A percentile compares a stretch with the other conserved stretches of the same genome.
Conservation (phyloP, 30 jellyfish, hydroid and myxozoan genomes). For the Turritopsis rubra region DNA sequence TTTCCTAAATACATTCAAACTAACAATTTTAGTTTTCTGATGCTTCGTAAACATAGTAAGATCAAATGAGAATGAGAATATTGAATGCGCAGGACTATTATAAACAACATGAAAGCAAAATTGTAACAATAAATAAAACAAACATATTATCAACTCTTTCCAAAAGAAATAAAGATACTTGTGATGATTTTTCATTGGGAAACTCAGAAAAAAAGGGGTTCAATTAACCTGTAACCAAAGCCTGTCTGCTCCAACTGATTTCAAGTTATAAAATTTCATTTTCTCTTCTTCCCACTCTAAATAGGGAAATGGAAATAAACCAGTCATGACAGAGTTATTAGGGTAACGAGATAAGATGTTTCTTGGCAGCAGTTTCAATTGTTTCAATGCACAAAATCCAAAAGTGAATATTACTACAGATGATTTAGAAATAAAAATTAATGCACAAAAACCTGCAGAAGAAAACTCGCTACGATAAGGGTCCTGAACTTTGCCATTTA, state of each 20-base stretch:
- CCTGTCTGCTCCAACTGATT: slow-evolving; percentile 63
- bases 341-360: no score
- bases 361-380: no score
- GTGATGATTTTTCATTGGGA: no score
- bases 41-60: background rate
- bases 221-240: slow-evolving; percentile 58
- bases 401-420: no score
- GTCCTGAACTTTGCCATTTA: background rate
- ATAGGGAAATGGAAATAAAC: background rate
- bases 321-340: no score
- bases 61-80: background rate
- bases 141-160: background rate
- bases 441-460: background rate
- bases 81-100: no score
- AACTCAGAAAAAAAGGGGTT: slow-evolving; percentile 13
- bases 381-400: no score
- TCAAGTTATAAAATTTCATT: slow-evolving; percentile 66
- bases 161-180: no score
- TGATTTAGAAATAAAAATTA: no score
- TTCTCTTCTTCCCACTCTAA: slow-evolving; percentile 77
- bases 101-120: no score
- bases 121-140: no score
- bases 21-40: background rate
- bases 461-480: background rate
- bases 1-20: background rate